Conservation (phyloP, 2,113 vertebrate species). For the Gorsachius goisagi region DNA sequence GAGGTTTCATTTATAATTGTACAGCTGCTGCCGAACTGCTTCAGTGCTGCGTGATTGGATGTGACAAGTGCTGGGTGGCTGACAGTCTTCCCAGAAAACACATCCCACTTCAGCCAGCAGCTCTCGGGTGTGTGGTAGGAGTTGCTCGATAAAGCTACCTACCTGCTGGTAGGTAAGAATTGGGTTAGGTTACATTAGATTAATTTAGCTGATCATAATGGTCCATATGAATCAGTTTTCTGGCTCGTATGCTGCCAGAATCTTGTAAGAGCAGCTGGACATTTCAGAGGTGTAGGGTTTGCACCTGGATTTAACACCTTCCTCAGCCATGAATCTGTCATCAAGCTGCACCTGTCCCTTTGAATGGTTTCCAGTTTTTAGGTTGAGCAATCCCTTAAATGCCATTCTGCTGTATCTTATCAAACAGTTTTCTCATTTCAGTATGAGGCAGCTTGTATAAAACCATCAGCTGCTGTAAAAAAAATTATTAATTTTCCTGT, state of each 20-base stretch:
- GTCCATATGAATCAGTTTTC: not conserved
- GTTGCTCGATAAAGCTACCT: not conserved
- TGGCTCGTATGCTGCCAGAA: not conserved
- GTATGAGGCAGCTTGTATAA: not conserved
- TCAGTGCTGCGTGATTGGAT: not conserved
- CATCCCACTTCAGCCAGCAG: not conserved
- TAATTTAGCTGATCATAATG: not conserved
- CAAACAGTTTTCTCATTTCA: not conserved
- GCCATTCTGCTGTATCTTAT: not conserved
- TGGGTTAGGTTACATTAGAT: not conserved
- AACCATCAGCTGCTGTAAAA: not conserved
- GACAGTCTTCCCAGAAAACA: not conserved
- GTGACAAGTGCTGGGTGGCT: not conserved
- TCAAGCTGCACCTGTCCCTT: not conserved
- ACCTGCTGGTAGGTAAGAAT: not conserved
- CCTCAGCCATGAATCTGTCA: not conserved
- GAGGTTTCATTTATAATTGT: not conserved
- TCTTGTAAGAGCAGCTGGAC: rapidly evolving
- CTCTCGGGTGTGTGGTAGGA: not conserved
- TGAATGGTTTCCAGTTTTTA: not conserved
- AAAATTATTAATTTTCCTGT: not conserved
- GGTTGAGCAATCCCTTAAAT: not conserved
- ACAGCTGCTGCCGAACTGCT: not conserved
- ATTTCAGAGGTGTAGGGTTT: not conserved
- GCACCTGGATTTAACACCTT: not conserved